Evolutionary conservation across 2,113 vertebrate genomes (phyloP).

Genomic region (Triplophysa rosa): DNA sequence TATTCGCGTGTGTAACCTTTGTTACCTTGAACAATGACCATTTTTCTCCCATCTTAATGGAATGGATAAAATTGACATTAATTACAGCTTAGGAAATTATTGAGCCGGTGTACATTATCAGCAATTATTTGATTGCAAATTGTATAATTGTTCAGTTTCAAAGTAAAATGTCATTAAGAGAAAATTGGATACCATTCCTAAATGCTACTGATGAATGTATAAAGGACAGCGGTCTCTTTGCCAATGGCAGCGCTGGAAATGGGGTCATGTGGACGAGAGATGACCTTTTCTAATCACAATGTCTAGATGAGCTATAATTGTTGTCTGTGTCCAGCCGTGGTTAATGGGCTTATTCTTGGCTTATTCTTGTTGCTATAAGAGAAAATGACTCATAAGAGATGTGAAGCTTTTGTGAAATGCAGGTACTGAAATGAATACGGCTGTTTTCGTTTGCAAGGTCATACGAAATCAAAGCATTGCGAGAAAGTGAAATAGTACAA

Average conservation of each 20-base stretch:
- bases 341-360: conserved; percentile 9
- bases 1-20: background rate
- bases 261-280: background rate
- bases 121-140: conserved; percentile 30
- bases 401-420: background rate
- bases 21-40: background rate
- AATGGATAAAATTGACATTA: conserved; percentile 24
- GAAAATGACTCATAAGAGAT: background rate
- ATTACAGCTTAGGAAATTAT: conserved; percentile 28
- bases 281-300: conserved; percentile 12
- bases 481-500: background rate
- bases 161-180: conserved; percentile 24
- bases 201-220: conserved; percentile 12
- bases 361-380: background rate
- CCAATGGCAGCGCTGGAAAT: background rate
- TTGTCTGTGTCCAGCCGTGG: background rate
- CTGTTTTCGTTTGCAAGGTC: conserved; percentile 8
- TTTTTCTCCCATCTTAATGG: conserved; percentile 3
- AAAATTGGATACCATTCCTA: conserved; percentile 2
- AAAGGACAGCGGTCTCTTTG: conserved; percentile 10
- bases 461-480: background rate
- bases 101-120: conserved; percentile 16
- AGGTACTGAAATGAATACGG: background rate
- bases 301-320: conserved; percentile 23
- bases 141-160: conserved; percentile 36